phyloP scores from a whole-genome alignment of 2,797 vertebrate genomes.

The Gymnopithys bicolor region DNA sequence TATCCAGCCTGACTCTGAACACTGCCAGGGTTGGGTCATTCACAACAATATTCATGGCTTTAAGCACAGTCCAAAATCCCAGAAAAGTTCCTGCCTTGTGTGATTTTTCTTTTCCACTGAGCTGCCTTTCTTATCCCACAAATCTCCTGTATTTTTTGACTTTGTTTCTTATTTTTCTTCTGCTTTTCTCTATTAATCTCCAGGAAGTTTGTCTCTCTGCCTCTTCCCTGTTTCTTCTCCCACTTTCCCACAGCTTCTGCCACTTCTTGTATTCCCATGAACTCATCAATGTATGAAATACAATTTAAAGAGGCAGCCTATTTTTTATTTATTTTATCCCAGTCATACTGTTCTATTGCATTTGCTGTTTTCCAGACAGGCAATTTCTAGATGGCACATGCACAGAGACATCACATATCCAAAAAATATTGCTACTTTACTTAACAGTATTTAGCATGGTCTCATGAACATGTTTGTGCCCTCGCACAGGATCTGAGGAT shows the following conservation, averaged over 20 bases:
- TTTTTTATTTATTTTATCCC: neutral
- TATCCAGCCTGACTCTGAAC: neutral
- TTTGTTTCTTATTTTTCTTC: neutral
- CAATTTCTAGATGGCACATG: neutral
- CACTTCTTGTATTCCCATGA: neutral
- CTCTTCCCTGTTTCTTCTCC: neutral
- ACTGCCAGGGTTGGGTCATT: neutral
- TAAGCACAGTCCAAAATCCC: neutral
- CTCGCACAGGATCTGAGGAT: neutral
- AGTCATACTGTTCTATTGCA: neutral
- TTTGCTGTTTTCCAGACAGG: slow-evolving; percentile 15
- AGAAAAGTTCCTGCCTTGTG: neutral
- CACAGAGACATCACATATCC: neutral
- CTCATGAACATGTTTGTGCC: neutral
- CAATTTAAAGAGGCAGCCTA: neutral
- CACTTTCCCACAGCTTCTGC: neutral
- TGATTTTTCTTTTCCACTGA: neutral
- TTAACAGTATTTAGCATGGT: neutral
- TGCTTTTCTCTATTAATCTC: neutral
- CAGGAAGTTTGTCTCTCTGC: neutral
- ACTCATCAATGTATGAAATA: neutral
- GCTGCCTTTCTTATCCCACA: neutral
- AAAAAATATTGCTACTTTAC: neutral
- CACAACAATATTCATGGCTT: neutral
- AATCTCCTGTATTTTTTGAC: neutral